Evolutionary conservation across 2,888 invertebrate genomes (phyloP).

Genomic region (Pilophorus perplexus): DNA sequence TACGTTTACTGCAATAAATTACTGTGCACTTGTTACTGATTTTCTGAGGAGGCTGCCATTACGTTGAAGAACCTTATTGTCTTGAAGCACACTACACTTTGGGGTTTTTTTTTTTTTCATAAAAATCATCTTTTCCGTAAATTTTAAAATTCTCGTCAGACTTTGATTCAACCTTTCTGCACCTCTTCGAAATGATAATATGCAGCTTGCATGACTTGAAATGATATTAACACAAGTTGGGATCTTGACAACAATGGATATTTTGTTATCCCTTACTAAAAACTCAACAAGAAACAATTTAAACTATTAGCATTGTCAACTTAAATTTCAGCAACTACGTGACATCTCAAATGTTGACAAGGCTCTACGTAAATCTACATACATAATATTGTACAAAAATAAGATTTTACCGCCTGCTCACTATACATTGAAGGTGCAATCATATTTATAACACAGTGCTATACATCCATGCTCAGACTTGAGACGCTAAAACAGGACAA

Average conservation of each 20-base stretch:
- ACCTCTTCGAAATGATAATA: neutral
- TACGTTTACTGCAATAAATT: conserved; percentile 6
- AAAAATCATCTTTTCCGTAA: neutral
- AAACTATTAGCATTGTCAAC: conserved; percentile 11
- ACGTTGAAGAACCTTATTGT: conserved; percentile 24
- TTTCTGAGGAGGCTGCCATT: conserved; percentile 14
- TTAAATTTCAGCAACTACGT: conserved; percentile 4
- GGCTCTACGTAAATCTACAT: conserved; percentile 28
- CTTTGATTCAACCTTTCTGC: neutral
- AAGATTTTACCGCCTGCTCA: conserved; percentile 20
- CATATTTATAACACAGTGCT: conserved; percentile 29
- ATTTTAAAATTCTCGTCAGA: conserved; percentile 8
- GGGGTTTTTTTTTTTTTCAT: neutral
- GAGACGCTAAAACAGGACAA: conserved; percentile 6
- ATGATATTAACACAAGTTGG: conserved; percentile 5
- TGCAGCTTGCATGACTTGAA: conserved; percentile 4
- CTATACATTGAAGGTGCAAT: conserved; percentile 32
- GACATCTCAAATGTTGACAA: conserved; percentile 14
- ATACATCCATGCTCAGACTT: conserved; percentile 31
- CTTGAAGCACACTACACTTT: conserved; percentile 28
- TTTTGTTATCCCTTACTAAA: neutral
- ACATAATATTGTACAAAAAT: conserved; percentile 39
- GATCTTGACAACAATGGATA: conserved; percentile 14
- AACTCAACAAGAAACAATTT: conserved; percentile 23
- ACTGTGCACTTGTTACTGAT: conserved; percentile 2